These are phyloP conservation scores for Prorops nasuta DNA, from an alignment of 1,140 invertebrate genomes.

Conservation along the genomic window DNA sequence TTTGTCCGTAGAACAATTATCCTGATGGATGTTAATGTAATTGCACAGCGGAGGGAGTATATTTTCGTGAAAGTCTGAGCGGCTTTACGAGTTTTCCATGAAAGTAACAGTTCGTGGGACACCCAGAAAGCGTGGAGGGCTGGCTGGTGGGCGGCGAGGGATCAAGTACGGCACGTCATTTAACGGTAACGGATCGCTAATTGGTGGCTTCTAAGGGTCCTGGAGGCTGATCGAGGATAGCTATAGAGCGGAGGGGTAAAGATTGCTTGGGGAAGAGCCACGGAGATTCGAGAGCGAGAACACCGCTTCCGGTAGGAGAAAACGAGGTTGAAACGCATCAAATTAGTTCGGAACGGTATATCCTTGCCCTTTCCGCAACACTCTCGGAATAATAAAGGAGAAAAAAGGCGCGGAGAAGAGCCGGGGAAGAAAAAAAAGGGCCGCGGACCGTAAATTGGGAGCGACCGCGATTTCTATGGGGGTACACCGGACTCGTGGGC, in stretches of 20 bases:
- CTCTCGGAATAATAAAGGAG: slow-evolving; percentile 14
- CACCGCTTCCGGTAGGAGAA: slow-evolving; percentile 26
- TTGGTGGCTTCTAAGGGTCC: slow-evolving; percentile 14
- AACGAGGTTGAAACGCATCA: slow-evolving; percentile 27
- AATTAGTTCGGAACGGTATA: slow-evolving; percentile 39
- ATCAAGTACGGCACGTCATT: slow-evolving; percentile 26
- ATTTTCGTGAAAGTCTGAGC: too few species aligned
- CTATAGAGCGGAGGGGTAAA: too few species aligned
- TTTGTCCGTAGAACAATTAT: too few species aligned
- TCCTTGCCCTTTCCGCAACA: slow-evolving; percentile 26
- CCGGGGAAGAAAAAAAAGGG: neutral
- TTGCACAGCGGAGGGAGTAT: too few species aligned
- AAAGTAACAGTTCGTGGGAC: too few species aligned
- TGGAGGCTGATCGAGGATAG: too few species aligned
- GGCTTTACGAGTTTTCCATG: too few species aligned
- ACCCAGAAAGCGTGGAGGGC: too few species aligned
- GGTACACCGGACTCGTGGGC: slow-evolving; percentile 33
- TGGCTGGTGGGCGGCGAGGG: too few species aligned
- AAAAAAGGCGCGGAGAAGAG: slow-evolving; percentile 3
- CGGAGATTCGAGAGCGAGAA: neutral
- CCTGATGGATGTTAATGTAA: too few species aligned
- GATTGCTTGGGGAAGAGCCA: too few species aligned
- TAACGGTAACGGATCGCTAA: slow-evolving; percentile 24
- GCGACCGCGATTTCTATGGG: slow-evolving; percentile 34
- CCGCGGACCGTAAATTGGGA: slow-evolving; percentile 34